A percentile compares a stretch with the other conserved stretches of the same genome.
Evolutionary conservation across 1,140 invertebrate genomes (phyloP).

Genomic region (Oryctes rhinoceros): DNA sequence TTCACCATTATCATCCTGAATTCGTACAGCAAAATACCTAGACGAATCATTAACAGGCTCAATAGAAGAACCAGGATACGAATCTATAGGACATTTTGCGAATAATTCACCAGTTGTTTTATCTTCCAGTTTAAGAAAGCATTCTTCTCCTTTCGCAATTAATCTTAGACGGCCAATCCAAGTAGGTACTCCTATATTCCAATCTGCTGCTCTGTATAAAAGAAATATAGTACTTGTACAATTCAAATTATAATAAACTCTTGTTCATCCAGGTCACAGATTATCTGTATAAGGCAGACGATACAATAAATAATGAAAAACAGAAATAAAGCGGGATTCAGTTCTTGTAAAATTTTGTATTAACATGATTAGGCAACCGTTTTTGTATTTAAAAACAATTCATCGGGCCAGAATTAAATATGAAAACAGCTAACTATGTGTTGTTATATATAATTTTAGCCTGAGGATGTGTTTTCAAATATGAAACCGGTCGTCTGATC

Average conservation of each 20-base stretch:
- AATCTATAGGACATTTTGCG: conserved; percentile 97
- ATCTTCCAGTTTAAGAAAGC: conserved; percentile 95
- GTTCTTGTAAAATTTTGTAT: too few species aligned
- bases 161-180: conserved; percentile 95
- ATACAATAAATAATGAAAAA: too few species aligned
- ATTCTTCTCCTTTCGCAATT: conserved; percentile 85
- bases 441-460: too few species aligned
- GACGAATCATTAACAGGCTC: conserved; percentile 98
- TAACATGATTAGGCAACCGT: too few species aligned
- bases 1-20: conserved; percentile 91
- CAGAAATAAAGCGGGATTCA: too few species aligned
- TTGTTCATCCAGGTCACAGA: too few species aligned
- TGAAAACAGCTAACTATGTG: too few species aligned
- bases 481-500: too few species aligned
- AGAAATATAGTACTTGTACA: conserved; percentile 16
- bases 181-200: conserved; percentile 95
- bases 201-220: conserved; percentile 90
- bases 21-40: conserved; percentile 96
- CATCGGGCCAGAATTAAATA: too few species aligned
- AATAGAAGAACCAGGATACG: conserved; percentile 92
- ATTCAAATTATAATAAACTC: neutral
- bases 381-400: too few species aligned
- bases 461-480: too few species aligned
- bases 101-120: conserved; percentile 95
- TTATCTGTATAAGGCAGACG: too few species aligned